Conservation (phyloP, 2,797 vertebrate genomes). For the Amniataba percoides region DNA sequence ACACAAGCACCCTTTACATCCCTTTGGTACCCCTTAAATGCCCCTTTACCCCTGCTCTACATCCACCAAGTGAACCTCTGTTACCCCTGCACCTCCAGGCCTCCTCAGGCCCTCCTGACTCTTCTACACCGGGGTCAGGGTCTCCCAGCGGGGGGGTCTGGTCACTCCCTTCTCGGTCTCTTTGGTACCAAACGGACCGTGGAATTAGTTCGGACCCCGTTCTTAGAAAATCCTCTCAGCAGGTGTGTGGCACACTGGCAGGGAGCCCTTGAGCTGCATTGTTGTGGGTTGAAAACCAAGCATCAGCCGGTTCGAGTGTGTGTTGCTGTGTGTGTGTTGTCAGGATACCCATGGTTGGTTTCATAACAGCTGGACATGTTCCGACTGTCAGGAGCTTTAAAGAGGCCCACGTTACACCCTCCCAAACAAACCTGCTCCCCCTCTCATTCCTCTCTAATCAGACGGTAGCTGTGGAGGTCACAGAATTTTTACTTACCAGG, state of each 20-base stretch:
- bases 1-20: not conserved
- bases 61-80: constrained; percentile 45
- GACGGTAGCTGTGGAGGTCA: not conserved
- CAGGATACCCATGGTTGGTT: constrained; percentile 76
- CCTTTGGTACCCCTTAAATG: not conserved
- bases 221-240: constrained; percentile 66
- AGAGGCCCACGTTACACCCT: constrained; percentile 26
- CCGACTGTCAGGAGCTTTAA: constrained; percentile 74
- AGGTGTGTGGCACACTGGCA: constrained; percentile 24
- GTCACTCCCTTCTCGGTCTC: constrained; percentile 44
- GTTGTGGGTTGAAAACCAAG: constrained; percentile 38
- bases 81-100: constrained; percentile 31
- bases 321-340: constrained; percentile 22
- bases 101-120: constrained; percentile 23
- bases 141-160: constrained; percentile 52
- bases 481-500: not conserved
- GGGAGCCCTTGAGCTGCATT: constrained; percentile 43
- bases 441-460: not conserved
- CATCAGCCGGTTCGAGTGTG: constrained; percentile 7
- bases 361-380: constrained; percentile 79
- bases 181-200: constrained; percentile 76
- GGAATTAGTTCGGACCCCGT: constrained; percentile 68
- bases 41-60: constrained; percentile 47
- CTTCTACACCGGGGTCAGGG: constrained; percentile 51
- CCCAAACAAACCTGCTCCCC: not conserved